Evolutionary conservation across 2,888 invertebrate species (phyloP).

Genomic region (Hoplodrina blanda): DNA sequence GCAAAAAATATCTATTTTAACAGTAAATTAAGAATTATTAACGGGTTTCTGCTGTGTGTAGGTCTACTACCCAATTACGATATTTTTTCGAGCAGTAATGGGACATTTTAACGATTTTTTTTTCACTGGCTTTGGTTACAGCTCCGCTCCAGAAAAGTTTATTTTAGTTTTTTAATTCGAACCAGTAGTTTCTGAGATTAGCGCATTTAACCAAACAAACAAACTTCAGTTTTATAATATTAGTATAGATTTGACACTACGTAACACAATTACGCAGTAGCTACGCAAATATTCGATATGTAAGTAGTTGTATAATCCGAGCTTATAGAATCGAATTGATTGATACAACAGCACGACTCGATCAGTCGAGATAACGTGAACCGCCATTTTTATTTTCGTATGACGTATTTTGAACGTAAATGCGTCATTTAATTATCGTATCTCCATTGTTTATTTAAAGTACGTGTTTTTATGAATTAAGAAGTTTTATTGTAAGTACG

Average conservation of each 20-base stretch:
- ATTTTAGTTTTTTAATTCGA: too few species aligned
- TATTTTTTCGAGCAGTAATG: too few species aligned
- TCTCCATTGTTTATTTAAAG: slow-evolving; percentile 23
- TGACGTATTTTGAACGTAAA: slow-evolving; percentile 34
- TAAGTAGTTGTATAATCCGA: slow-evolving; percentile 10
- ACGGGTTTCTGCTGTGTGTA: too few species aligned
- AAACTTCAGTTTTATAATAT: too few species aligned
- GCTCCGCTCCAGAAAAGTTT: too few species aligned
- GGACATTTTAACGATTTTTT: too few species aligned
- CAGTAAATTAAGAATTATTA: too few species aligned
- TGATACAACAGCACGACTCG: slow-evolving; percentile 7
- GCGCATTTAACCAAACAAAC: too few species aligned
- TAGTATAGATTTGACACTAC: background rate
- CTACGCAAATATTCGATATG: background rate
- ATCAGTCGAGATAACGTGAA: slow-evolving; percentile 25
- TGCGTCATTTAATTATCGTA: slow-evolving; percentile 39
- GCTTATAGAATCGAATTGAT: slow-evolving; percentile 22
- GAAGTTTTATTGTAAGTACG: slow-evolving; percentile 22
- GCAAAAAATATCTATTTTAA: too few species aligned
- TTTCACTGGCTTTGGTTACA: too few species aligned
- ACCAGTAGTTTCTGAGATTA: too few species aligned
- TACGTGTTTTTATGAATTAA: slow-evolving; percentile 42
- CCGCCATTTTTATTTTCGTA: slow-evolving; percentile 16
- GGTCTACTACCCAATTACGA: too few species aligned
- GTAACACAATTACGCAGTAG: background rate